Conservation (phyloP, 2,797 vertebrate species). For the Periparus ater region DNA sequence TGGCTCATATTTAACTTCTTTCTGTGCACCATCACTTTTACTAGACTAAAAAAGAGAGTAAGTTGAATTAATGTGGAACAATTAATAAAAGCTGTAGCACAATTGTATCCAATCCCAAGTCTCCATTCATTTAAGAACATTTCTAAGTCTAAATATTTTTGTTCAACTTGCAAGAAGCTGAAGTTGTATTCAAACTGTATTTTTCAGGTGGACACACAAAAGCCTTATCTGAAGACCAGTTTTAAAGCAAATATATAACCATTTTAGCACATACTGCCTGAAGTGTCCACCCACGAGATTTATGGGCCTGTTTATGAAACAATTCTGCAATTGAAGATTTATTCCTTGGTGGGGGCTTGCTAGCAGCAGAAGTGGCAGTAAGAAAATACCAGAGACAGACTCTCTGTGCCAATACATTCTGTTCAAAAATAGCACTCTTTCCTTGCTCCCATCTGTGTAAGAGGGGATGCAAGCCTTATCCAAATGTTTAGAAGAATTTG, state of each 20-base stretch:
- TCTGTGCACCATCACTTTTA: slow-evolving; percentile 77
- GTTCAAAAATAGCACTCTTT: background rate
- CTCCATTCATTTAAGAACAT: background rate
- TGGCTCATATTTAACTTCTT: slow-evolving; percentile 89
- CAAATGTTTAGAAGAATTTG: background rate
- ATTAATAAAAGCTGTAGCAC: background rate
- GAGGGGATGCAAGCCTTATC: background rate
- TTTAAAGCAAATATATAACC: background rate
- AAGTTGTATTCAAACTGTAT: background rate
- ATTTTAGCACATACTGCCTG: background rate
- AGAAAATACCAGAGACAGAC: background rate
- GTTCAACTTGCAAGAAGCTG: background rate
- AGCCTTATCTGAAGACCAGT: background rate
- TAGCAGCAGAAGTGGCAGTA: background rate
- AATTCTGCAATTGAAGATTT: background rate
- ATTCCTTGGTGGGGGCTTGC: background rate
- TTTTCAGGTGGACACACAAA: background rate
- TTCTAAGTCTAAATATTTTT: background rate
- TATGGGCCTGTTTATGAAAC: background rate
- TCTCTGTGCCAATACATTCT: background rate
- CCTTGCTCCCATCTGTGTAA: background rate
- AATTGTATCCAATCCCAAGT: background rate
- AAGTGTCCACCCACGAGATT: background rate
- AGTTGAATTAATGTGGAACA: background rate
- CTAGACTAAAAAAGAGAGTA: slow-evolving; percentile 67